phyloP scores from a whole-genome alignment of 2,113 vertebrate species.

The Silurus asotus region DNA sequence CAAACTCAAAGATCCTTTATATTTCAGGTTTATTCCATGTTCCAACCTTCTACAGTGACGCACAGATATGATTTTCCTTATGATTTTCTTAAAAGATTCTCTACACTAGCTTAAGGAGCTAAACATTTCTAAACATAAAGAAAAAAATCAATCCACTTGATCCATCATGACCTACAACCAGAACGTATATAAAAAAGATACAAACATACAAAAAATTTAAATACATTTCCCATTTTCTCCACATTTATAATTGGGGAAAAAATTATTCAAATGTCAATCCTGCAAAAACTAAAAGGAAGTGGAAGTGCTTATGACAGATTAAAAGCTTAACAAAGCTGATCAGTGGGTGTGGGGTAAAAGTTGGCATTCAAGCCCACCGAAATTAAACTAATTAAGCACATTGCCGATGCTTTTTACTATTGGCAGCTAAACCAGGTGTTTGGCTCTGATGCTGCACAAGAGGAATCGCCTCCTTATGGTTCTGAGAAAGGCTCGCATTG shows the following conservation, averaged over 20 bases:
- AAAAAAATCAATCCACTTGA: neutral
- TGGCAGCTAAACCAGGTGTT: conserved; percentile 30
- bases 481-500: conserved; percentile 6
- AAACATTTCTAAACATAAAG: too few relatives aligned
- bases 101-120: too few relatives aligned
- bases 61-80: too few relatives aligned
- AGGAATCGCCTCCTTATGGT: conserved; percentile 1
- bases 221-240: neutral
- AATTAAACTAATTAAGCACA: conserved; percentile 42
- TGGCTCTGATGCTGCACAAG: conserved; percentile 6
- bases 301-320: conserved; percentile 29
- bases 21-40: too few relatives aligned
- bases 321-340: conserved; percentile 31
- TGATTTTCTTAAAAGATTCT: too few relatives aligned
- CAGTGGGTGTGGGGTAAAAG: conserved; percentile 22
- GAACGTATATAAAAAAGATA: neutral
- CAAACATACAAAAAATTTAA: neutral
- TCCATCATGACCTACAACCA: neutral
- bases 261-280: conserved; percentile 1
- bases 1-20: too few relatives aligned
- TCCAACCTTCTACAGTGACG: too few relatives aligned
- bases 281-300: conserved; percentile 10
- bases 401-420: conserved; percentile 44
- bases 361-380: conserved; percentile 27
- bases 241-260: neutral